Percentiles rank a stretch among this genome's conserved stretches.
These are phyloP conservation scores for Sphaerophoria taeniata DNA, from an alignment of 2,888 invertebrate species.

Conservation along the genomic window DNA sequence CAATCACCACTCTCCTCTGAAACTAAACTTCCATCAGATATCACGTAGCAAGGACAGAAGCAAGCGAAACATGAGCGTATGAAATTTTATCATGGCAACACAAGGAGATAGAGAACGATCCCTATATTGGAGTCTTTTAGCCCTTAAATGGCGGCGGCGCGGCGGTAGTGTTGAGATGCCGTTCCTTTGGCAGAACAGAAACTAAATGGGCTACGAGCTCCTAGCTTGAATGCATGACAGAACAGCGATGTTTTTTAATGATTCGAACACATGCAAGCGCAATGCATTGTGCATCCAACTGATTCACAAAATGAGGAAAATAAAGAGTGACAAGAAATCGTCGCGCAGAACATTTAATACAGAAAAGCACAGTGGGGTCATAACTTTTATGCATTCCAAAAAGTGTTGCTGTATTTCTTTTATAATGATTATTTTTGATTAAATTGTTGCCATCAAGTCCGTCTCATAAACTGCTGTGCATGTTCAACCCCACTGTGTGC, in stretches of 20 bases:
- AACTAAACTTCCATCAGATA: conserved; percentile 64
- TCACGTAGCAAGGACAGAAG: conserved; percentile 42
- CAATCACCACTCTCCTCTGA: conserved; percentile 9
- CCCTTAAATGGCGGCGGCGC: conserved; percentile 23
- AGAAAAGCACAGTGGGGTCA: conserved; percentile 17
- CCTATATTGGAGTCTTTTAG: conserved; percentile 52
- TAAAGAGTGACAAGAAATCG: neutral
- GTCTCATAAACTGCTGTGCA: too few relatives aligned
- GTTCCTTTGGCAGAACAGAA: neutral
- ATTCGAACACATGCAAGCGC: conserved; percentile 37
- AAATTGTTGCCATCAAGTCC: too few relatives aligned
- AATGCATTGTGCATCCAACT: conserved; percentile 18
- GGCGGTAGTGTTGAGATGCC: conserved; percentile 48
- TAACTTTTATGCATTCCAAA: neutral
- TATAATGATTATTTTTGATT: too few relatives aligned
- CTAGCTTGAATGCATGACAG: conserved; percentile 41
- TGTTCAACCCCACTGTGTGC: too few relatives aligned
- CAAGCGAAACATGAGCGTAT: conserved; percentile 43
- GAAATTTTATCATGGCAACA: conserved; percentile 50
- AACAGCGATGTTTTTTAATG: conserved; percentile 52
- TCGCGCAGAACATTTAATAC: conserved; percentile 4
- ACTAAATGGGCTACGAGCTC: conserved; percentile 26
- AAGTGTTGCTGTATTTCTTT: too few relatives aligned
- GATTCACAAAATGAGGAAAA: neutral
- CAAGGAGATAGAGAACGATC: conserved; percentile 23